These are phyloP conservation scores for Poecile atricapillus DNA, from an alignment of 2,113 vertebrate genomes.

Conservation along the genomic window DNA sequence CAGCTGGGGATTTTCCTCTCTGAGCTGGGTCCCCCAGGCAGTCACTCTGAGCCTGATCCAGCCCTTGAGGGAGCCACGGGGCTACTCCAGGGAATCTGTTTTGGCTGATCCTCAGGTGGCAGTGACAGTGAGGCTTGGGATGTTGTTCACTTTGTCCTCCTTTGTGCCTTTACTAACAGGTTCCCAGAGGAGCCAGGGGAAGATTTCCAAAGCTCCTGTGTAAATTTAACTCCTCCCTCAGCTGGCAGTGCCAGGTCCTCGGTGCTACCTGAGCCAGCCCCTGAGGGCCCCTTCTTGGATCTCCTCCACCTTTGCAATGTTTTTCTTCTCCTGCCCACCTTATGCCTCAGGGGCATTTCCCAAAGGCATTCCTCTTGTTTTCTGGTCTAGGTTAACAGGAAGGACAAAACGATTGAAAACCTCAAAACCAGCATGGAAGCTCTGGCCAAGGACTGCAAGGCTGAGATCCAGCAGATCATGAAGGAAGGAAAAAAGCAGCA, in stretches of 20 bases:
- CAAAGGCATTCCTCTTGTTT: background rate
- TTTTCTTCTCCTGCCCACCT: background rate
- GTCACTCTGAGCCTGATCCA: background rate
- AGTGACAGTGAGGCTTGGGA: background rate
- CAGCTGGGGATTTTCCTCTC: background rate
- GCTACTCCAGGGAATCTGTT: background rate
- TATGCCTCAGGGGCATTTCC: background rate
- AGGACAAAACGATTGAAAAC: constrained; percentile 65
- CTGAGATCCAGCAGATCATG: constrained; percentile 45
- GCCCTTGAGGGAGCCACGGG: accelerated
- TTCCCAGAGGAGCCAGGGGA: background rate
- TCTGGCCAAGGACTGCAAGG: constrained; percentile 49
- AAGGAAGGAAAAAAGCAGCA: constrained; percentile 65
- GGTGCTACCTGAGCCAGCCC: background rate
- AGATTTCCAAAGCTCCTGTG: background rate
- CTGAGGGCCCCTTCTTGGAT: background rate
- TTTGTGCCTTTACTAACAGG: background rate
- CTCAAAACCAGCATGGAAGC: constrained; percentile 71
- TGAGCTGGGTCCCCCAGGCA: background rate
- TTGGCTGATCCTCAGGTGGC: background rate
- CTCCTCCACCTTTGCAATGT: background rate
- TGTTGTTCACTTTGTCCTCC: background rate
- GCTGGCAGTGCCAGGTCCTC: background rate
- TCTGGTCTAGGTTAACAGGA: constrained; percentile 72
- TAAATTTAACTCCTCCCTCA: background rate